A percentile compares a stretch with the other conserved stretches of the same genome.
phyloP scores from a whole-genome alignment of 2,888 invertebrate genomes.

The Tolmerus cingulatus region DNA sequence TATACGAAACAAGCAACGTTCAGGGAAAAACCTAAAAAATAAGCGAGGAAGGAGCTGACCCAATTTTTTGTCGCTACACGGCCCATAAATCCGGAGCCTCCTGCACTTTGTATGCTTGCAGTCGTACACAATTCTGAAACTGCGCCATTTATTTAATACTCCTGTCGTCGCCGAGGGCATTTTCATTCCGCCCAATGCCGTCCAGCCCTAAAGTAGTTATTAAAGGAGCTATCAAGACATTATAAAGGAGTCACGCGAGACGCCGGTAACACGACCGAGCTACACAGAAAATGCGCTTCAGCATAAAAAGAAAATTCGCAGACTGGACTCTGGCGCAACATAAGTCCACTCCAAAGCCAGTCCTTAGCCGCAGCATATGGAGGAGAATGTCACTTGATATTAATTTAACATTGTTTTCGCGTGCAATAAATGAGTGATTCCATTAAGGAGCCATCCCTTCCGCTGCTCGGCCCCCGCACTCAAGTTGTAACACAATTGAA shows the following conservation, averaged over 20 bases:
- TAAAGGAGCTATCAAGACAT: constrained; percentile 11
- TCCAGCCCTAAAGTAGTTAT: background rate
- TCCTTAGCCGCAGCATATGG: background rate
- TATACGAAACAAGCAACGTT: background rate
- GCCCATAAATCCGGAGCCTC: background rate
- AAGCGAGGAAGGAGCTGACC: background rate
- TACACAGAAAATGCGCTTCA: background rate
- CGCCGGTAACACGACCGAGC: background rate
- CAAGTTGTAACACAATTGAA: background rate
- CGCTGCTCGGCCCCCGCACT: background rate
- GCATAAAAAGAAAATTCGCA: background rate
- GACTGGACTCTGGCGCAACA: background rate
- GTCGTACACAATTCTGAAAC: background rate
- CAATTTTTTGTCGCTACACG: background rate
- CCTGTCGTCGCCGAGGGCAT: background rate
- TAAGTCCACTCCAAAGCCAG: background rate
- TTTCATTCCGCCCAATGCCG: background rate
- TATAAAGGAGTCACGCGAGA: constrained; percentile 1
- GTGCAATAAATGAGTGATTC: constrained; percentile 5
- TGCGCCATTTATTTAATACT: background rate
- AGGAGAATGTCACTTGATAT: background rate
- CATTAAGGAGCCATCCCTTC: background rate
- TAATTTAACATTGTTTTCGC: constrained; percentile 32
- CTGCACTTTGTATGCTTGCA: background rate
- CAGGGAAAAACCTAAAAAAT: background rate